phyloP scores from a whole-genome alignment of 2,113 vertebrate genomes.

The Syngnathoides biaculeatus region DNA sequence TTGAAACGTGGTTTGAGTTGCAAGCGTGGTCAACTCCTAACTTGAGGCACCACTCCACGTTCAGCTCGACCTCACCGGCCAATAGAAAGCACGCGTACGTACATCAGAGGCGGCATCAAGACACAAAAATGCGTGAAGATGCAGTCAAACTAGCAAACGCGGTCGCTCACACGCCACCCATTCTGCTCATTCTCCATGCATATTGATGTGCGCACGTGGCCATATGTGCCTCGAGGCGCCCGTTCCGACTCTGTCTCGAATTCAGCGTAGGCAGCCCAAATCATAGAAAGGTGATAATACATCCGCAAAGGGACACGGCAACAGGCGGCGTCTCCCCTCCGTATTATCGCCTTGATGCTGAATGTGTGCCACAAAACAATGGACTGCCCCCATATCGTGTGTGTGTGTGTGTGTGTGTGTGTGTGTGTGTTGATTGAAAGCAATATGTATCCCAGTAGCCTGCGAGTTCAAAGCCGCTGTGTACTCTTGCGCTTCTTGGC shows the following conservation, averaged over 20 bases:
- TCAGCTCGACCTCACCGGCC: conserved; percentile 23
- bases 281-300: conserved; percentile 38
- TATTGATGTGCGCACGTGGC: conserved; percentile 51
- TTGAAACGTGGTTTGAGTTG: too few relatives aligned
- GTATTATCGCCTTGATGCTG: conserved; percentile 47
- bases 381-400: conserved; percentile 55
- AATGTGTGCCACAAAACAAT: conserved; percentile 65
- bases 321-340: conserved; percentile 35
- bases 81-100: conserved; percentile 24
- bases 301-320: conserved; percentile 34
- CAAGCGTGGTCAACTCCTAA: too few relatives aligned
- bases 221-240: conserved; percentile 61
- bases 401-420: conserved; percentile 16
- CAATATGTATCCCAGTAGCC: conserved; percentile 52
- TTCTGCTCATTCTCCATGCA: conserved; percentile 57
- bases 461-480: conserved; percentile 37
- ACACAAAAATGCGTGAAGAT: conserved; percentile 44
- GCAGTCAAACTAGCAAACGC: conserved; percentile 49
- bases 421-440: conserved; percentile 45
- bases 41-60: too few relatives aligned
- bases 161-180: conserved; percentile 58
- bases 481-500: conserved; percentile 37
- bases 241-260: conserved; percentile 62
- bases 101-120: conserved; percentile 12
- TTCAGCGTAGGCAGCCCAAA: conserved; percentile 51